Evolutionary conservation across 2,888 invertebrate species (phyloP), one percentile per base, ranked within the genome.

Genomic region (Dichetophora obliterata): DNA sequence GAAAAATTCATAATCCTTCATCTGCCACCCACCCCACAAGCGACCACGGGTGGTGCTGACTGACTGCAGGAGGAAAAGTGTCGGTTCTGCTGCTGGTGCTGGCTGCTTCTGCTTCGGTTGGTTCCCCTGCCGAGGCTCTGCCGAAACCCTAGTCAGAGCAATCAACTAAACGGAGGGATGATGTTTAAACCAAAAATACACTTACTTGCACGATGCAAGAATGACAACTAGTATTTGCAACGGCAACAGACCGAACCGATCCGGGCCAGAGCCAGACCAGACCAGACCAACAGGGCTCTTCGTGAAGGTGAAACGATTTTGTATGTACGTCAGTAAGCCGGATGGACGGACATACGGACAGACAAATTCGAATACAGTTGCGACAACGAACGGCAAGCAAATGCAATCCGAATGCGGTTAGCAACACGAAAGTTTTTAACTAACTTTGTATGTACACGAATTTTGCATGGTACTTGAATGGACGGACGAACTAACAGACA

Each of bases 211-310:
- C 66, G 74, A 34, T 74, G 74, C 74, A 74, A 74, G 74, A 74
- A 74, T 54, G 74, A 50, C 74, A 65, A 74, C 68, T 52, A n/a
- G n/a, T n/a, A 66, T 74, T 74, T 74, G 63, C 74, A 74, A 66
- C 74, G 74, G 66, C 72, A 61, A 24, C 50, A 24, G 61, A 19
- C 63, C n/a, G 31, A 54, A 43, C 43, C 43, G 43, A 43, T 11
- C 43, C 43, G 43, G 11, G 11, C 43, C 43, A 11, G 11, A 14
- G 11, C 43, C 11, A 14, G 14, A 3, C 14, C 48, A 59, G 68
- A 68, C 68, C 66, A 50, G 68, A 22, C 24, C 50, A 14, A 34
- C 63, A 27, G 34, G 68, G 68, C 48, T 50, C 48, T 50, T 50
- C 50, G 48, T 27, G 68, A 50, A 68, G 68, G 68, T 50, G 43